phyloP scores from a whole-genome alignment of 2,797 vertebrate genomes.

The Margarornis squamiger region DNA sequence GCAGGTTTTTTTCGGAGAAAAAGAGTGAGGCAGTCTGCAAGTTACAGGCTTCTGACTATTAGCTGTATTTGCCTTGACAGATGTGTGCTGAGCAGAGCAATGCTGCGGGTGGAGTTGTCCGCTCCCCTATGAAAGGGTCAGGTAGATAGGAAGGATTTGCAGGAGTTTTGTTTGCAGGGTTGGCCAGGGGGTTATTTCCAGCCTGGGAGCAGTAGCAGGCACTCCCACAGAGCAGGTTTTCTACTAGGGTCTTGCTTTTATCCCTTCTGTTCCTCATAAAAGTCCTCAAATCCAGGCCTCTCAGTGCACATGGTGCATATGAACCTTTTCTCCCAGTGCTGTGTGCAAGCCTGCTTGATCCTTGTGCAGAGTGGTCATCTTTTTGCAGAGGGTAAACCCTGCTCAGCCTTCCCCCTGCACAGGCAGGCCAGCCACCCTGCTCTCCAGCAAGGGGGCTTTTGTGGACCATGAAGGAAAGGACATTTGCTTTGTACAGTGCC shows the following conservation, averaged over 20 bases:
- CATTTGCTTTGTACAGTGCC: not conserved
- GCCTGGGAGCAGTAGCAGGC: not conserved
- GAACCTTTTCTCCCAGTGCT: not conserved
- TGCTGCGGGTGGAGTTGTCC: not conserved
- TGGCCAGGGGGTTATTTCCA: not conserved
- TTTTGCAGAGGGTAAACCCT: not conserved
- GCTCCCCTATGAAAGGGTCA: not conserved
- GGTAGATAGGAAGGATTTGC: not conserved
- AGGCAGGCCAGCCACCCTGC: not conserved
- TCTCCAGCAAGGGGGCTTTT: not conserved
- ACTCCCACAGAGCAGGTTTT: not conserved
- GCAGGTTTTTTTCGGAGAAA: not conserved
- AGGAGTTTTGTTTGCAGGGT: not conserved
- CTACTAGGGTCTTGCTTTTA: not conserved
- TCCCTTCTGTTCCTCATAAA: not conserved
- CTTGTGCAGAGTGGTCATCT: not conserved
- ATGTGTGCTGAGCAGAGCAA: accelerated
- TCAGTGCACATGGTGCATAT: accelerated
- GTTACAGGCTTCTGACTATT: not conserved
- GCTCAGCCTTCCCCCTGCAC: not conserved
- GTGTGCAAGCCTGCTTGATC: accelerated
- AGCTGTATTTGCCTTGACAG: not conserved
- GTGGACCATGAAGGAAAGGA: not conserved
- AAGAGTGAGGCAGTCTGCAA: not conserved
- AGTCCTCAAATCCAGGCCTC: not conserved